phyloP scores from a whole-genome alignment of 2,888 invertebrate genomes.

The Troides aeacus region DNA sequence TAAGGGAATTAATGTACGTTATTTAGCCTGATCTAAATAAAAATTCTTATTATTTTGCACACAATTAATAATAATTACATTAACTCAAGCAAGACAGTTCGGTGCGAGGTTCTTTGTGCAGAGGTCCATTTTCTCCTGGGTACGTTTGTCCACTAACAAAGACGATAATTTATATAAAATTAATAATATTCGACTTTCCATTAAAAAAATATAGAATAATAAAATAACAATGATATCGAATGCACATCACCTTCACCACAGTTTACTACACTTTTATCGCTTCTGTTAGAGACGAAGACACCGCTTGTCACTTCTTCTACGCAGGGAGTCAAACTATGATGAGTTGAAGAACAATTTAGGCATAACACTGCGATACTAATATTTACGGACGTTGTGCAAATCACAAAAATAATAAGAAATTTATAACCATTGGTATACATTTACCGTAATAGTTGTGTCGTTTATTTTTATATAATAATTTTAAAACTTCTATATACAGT shows the following conservation, averaged over 20 bases:
- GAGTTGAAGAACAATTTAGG: constrained; percentile 64
- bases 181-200: not conserved
- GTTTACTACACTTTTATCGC: constrained; percentile 50
- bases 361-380: constrained; percentile 41
- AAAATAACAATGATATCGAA: too few species aligned
- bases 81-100: not conserved
- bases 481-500: not conserved
- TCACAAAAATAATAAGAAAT: constrained; percentile 29
- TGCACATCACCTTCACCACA: constrained; percentile 57
- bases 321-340: constrained; percentile 49
- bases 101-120: not conserved
- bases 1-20: not conserved
- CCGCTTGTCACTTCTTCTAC: constrained; percentile 57
- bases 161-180: not conserved
- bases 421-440: constrained; percentile 24
- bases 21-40: not conserved
- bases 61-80: not conserved
- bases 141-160: not conserved
- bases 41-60: too few species aligned
- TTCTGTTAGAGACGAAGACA: constrained; percentile 47
- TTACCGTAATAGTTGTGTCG: constrained; percentile 1
- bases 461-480: not conserved
- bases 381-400: constrained; percentile 20
- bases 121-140: not conserved
- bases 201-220: not conserved